Percentiles rank a stretch among this genome's conserved stretches.
phyloP scores from a whole-genome alignment of 2,113 vertebrate species.

The Sceloporus tristichus region DNA sequence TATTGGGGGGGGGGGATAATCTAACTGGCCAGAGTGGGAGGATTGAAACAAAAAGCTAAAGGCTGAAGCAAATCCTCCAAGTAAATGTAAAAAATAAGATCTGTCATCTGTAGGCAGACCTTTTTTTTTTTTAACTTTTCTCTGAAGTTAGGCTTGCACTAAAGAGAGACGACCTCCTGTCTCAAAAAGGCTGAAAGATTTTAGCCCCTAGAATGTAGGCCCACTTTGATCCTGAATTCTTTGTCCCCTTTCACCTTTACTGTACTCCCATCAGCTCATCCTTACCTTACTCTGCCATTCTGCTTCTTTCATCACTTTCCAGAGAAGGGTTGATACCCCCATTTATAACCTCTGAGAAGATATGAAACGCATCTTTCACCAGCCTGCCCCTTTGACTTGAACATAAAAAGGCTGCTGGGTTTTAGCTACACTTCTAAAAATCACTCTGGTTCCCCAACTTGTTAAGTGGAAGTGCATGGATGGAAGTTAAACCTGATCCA shows the following conservation, averaged over 20 bases:
- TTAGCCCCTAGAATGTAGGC: slow-evolving; percentile 14
- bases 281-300: background rate
- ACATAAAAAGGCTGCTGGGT: slow-evolving; percentile 41
- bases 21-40: slow-evolving; percentile 50
- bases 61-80: slow-evolving; percentile 34
- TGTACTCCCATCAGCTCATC: background rate
- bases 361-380: background rate
- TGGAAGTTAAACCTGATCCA: background rate
- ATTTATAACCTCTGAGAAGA: slow-evolving; percentile 10
- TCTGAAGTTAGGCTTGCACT: slow-evolving; percentile 61
- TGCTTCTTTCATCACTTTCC: slow-evolving; percentile 21
- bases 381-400: background rate
- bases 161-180: slow-evolving; percentile 55
- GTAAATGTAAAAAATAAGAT: slow-evolving; percentile 40
- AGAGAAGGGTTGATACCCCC: background rate
- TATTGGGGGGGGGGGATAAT: slow-evolving; percentile 57
- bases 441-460: background rate
- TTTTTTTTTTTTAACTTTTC: slow-evolving; percentile 35
- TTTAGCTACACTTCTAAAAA: slow-evolving; percentile 21
- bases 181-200: slow-evolving; percentile 43
- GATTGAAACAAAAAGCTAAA: background rate
- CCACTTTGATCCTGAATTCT: background rate
- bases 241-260: background rate
- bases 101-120: slow-evolving; percentile 37
- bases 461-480: background rate